Evolutionary conservation across 2,797 vertebrate genomes (phyloP), one percentile per base, ranked within the genome.

Genomic region (Knipowitschia caucasica): DNA sequence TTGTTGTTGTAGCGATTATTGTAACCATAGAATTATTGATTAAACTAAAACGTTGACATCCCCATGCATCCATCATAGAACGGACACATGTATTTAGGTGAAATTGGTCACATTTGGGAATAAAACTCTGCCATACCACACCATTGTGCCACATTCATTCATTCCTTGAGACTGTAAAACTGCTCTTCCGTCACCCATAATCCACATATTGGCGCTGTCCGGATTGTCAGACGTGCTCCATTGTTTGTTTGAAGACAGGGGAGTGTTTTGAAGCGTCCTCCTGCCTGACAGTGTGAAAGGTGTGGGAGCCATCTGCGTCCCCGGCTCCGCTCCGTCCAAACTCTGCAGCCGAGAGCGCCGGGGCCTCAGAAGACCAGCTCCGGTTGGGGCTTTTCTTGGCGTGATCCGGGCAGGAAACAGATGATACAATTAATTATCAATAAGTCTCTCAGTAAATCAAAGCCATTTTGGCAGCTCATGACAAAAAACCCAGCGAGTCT

Each of bases 371-470:
- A 86, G 78, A 88, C 75, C 81, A 87, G 86, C 86, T 77, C 80
- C 72, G 78, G 82, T 89, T 85, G 65, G n/a, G 46, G 70, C 74
- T 86, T 89, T 86, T 87, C 81, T 89, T 92, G 90, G 90, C 89
- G 75, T 72, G 75, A 70, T 59, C 20, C 66, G 77, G 80, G 85
- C 85, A 86, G 83, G 82, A 90, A 89, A 86, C 91, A 92, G 91
- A 92, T 91, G 91, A 92, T 89, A 84, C 86, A 84, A 91, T 91
- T 88, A 92, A 92, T 91, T 91, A 92, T 91, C 91, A 85, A 92
- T 92, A 89, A 82, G 81, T 88, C 82, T 83, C 86, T 84, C 85
- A 82, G 84, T 87, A 89, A 89, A 92, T 91, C 90, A 91, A 90
- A 91, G 91, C 86, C 85, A 84, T 81, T 84, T 89, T 91, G 90